Conservation (phyloP, 2,797 vertebrate species). For the Acipenser transmontanus region DNA sequence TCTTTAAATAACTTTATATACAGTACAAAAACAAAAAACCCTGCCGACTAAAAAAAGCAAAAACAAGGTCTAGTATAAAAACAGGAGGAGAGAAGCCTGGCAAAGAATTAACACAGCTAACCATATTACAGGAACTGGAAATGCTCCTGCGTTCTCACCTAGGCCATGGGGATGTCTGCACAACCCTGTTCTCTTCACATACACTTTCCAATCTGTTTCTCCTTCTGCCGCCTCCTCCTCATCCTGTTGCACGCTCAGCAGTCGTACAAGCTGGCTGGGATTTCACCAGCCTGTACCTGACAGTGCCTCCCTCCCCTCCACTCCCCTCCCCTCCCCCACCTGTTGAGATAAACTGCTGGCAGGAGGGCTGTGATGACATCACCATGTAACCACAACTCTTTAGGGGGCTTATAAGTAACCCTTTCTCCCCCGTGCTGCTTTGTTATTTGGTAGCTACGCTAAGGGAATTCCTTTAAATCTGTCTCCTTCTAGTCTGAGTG, state of each 20-base stretch:
- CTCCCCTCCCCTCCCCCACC: not conserved
- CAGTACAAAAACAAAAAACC: too few relatives aligned
- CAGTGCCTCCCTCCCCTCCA: constrained; percentile 17
- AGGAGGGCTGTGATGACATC: too few relatives aligned
- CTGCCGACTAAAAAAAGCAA: too few relatives aligned
- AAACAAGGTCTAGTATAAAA: not conserved
- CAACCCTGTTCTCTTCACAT: not conserved
- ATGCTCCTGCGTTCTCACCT: not conserved
- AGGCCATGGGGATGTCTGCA: not conserved
- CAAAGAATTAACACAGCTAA: too few relatives aligned
- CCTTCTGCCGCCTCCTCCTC: constrained; percentile 8
- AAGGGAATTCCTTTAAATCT: too few relatives aligned
- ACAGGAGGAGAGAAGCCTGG: too few relatives aligned
- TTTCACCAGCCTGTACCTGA: constrained; percentile 33
- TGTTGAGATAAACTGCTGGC: not conserved
- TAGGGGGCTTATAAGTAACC: too few relatives aligned
- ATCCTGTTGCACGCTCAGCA: not conserved
- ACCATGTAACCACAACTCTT: too few relatives aligned
- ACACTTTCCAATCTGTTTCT: constrained; percentile 2
- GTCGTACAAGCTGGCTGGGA: constrained; percentile 25
- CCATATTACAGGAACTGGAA: not conserved
- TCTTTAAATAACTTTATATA: too few relatives aligned
- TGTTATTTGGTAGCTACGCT: too few relatives aligned
- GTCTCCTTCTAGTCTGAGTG: too few relatives aligned
- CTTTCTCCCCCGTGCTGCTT: too few relatives aligned